These are phyloP conservation scores for Adoxophyes honmai DNA, from an alignment of 1,140 invertebrate genomes.

Conservation along the genomic window DNA sequence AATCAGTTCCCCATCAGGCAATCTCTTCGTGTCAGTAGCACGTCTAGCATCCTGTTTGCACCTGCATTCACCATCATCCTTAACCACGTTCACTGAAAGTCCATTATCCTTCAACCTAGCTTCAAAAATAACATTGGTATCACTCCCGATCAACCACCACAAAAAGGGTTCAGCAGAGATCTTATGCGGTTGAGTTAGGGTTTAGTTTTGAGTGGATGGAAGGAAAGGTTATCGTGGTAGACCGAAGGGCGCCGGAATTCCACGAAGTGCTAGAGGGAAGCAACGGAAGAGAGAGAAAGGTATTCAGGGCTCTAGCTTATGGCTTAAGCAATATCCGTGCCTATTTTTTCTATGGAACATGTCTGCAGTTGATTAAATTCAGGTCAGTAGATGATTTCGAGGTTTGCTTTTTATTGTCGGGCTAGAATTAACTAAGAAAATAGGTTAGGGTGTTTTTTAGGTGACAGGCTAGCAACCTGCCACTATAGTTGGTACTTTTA, in stretches of 20 bases:
- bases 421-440: too few species aligned
- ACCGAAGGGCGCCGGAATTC: constrained; percentile 40
- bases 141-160: neutral
- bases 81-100: neutral
- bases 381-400: too few species aligned
- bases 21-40: constrained; percentile 15
- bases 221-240: constrained; percentile 17
- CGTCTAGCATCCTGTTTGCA: constrained; percentile 17
- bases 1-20: neutral
- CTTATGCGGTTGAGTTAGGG: neutral
- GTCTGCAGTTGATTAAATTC: too few species aligned
- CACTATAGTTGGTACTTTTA: too few species aligned
- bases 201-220: neutral
- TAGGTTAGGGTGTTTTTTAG: too few species aligned
- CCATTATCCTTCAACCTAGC: neutral
- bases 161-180: neutral
- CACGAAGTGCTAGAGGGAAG: constrained; percentile 22
- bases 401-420: too few species aligned
- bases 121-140: neutral
- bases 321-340: too few species aligned
- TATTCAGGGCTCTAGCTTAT: neutral
- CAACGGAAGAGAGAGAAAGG: constrained; percentile 1
- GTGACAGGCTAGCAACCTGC: too few species aligned
- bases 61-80: neutral
- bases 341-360: too few species aligned